phyloP scores from a whole-genome alignment of 2,888 invertebrate genomes.

The Lithophane semibrunnea region DNA sequence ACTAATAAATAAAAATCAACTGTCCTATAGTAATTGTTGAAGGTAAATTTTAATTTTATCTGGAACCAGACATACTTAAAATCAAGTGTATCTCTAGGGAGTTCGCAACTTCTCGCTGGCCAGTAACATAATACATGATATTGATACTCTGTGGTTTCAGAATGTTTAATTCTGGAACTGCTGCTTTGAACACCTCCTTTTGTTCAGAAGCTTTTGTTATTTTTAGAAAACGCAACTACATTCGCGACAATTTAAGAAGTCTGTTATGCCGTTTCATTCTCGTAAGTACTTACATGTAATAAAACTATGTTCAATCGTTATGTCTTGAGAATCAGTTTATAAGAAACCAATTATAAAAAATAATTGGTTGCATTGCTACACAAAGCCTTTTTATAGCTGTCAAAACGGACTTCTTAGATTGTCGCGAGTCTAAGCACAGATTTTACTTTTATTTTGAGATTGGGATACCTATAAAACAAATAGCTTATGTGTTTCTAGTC shows the following conservation, averaged over 20 bases:
- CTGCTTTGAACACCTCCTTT: slow-evolving; percentile 4
- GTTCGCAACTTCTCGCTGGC: slow-evolving; percentile 32
- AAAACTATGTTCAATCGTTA: too few relatives aligned
- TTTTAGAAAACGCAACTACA: slow-evolving; percentile 19
- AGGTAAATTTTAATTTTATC: neutral
- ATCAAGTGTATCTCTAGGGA: slow-evolving; percentile 12
- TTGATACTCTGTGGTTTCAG: slow-evolving; percentile 55
- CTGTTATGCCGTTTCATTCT: too few relatives aligned
- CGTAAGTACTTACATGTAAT: too few relatives aligned
- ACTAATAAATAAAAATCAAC: neutral
- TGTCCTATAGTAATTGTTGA: too few relatives aligned
- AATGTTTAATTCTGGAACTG: slow-evolving; percentile 38
- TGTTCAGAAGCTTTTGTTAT: slow-evolving; percentile 31
- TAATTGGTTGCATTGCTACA: too few relatives aligned
- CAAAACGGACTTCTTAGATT: too few relatives aligned
- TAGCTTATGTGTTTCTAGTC: neutral
- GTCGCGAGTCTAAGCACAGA: too few relatives aligned
- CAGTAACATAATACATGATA: slow-evolving; percentile 61
- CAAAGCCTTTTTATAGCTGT: too few relatives aligned
- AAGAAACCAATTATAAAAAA: too few relatives aligned
- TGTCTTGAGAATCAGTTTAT: too few relatives aligned
- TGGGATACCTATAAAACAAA: neutral
- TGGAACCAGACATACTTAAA: neutral
- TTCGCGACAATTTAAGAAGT: too few relatives aligned
- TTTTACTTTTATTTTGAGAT: neutral